Percentiles rank a stretch among this genome's conserved stretches.
Evolutionary conservation across 2,797 vertebrate genomes (phyloP).

Genomic region (Chloroceryle amazona): DNA sequence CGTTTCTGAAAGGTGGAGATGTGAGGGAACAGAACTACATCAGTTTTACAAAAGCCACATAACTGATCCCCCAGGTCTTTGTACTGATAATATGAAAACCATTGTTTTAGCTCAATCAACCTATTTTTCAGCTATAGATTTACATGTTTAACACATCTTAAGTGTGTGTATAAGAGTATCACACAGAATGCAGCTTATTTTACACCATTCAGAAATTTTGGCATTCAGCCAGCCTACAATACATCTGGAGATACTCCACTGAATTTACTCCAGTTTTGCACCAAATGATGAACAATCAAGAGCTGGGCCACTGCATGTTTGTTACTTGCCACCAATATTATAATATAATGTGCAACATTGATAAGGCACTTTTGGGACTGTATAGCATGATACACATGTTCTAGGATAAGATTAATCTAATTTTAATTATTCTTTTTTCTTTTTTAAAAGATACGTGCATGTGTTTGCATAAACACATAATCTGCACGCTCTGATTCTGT

Average conservation of each 20-base stretch:
- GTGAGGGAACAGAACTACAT: neutral
- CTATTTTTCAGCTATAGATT: neutral
- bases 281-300: neutral
- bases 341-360: neutral
- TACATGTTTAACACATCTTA: neutral
- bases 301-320: neutral
- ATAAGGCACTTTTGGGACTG: neutral
- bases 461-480: neutral
- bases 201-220: neutral
- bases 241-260: neutral
- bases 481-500: neutral
- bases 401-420: neutral
- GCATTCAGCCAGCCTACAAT: neutral
- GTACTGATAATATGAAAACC: neutral
- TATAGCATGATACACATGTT: neutral
- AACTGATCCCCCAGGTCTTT: neutral
- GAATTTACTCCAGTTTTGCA: neutral
- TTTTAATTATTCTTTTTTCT: neutral
- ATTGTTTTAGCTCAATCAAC: neutral
- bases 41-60: neutral
- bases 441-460: accelerated
- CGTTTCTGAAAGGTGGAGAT: neutral
- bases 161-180: neutral
- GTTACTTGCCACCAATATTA: neutral
- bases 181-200: neutral